These are phyloP conservation scores for Charina bottae DNA, from an alignment of 2,113 vertebrate species.

Conservation along the genomic window DNA sequence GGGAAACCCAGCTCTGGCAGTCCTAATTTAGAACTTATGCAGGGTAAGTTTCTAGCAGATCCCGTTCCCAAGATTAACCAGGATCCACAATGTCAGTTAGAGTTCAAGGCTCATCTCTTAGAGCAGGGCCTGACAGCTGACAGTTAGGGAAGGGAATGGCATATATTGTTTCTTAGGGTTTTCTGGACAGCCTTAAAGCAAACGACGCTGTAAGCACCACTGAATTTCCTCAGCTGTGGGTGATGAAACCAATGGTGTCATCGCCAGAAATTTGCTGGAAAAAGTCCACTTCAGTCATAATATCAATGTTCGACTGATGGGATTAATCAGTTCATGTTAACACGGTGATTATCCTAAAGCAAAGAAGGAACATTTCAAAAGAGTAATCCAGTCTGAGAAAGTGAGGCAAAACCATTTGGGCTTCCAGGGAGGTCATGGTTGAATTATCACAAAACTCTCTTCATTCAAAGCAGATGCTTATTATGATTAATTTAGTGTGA, in stretches of 20 bases:
- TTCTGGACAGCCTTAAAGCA: neutral
- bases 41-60: neutral
- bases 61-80: neutral
- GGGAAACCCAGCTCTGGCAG: neutral
- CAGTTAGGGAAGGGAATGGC: neutral
- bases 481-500: constrained; percentile 83
- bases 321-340: constrained; percentile 81
- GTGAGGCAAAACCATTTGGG: constrained; percentile 72
- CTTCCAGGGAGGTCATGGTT: constrained; percentile 76
- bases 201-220: constrained; percentile 11
- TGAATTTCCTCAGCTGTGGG: constrained; percentile 1
- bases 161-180: neutral
- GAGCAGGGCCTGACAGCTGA: neutral
- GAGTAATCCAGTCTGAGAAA: constrained; percentile 58
- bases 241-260: constrained; percentile 64
- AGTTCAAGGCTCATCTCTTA: neutral
- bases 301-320: constrained; percentile 72
- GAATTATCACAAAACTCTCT: constrained; percentile 81
- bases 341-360: constrained; percentile 75
- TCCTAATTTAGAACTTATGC: neutral
- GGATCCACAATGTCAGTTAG: neutral
- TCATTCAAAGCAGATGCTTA: constrained; percentile 81
- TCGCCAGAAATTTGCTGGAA: constrained; percentile 52
- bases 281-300: constrained; percentile 50
- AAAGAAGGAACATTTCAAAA: constrained; percentile 68